A percentile compares a stretch with the other conserved stretches of the same genome.
phyloP scores from a whole-genome alignment of 2,888 invertebrate genomes.

The Machimus rusticus region DNA sequence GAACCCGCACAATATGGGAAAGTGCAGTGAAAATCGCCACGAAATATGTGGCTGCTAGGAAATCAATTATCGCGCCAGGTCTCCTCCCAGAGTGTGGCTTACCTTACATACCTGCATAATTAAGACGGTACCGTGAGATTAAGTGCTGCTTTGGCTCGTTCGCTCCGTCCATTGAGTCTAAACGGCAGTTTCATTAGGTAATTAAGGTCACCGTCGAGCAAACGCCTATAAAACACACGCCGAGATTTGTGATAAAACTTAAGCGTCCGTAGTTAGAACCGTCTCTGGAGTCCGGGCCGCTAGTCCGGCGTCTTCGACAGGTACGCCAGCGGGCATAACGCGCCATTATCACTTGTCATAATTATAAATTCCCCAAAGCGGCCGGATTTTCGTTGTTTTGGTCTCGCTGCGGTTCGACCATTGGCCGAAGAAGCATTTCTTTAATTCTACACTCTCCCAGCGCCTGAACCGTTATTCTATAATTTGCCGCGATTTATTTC shows the following conservation, averaged over 20 bases:
- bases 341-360: constrained; percentile 14
- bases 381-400: background rate
- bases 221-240: background rate
- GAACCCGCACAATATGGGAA: background rate
- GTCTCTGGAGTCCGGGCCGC: background rate
- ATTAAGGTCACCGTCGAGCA: background rate
- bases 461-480: background rate
- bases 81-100: background rate
- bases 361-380: constrained; percentile 20
- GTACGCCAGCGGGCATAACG: background rate
- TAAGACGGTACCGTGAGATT: background rate
- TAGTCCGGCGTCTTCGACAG: background rate
- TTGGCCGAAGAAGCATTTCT: background rate
- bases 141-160: background rate
- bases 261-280: background rate
- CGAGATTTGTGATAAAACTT: background rate
- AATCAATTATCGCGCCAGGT: background rate
- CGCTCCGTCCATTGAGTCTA: background rate
- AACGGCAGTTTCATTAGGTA: background rate
- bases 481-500: background rate
- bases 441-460: background rate
- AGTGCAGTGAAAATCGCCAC: background rate
- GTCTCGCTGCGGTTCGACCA: background rate
- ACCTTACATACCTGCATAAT: background rate
- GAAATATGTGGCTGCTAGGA: background rate